These are phyloP conservation scores for Diaperis boleti DNA, from an alignment of 2,888 invertebrate genomes.

Conservation along the genomic window DNA sequence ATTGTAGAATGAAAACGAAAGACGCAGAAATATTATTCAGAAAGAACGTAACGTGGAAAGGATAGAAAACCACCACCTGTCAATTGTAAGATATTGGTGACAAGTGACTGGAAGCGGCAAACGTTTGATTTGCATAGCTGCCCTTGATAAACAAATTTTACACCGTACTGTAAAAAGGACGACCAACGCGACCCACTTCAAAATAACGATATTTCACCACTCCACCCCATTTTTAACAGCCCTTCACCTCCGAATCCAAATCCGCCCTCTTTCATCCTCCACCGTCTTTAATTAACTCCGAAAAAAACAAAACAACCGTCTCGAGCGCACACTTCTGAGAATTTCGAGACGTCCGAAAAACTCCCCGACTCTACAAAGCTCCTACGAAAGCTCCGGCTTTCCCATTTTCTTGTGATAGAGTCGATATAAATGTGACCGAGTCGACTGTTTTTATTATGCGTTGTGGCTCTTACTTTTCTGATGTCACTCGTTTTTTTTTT, in stretches of 20 bases:
- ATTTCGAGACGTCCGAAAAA: slow-evolving; percentile 14
- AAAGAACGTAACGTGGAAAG: too few relatives aligned
- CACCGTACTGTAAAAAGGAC: too few relatives aligned
- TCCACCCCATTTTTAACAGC: neutral
- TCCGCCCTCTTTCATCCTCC: neutral
- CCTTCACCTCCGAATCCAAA: neutral
- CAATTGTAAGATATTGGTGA: too few relatives aligned
- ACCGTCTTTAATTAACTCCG: slow-evolving; percentile 6
- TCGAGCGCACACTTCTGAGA: slow-evolving; percentile 9
- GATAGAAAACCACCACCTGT: too few relatives aligned
- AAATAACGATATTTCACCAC: neutral
- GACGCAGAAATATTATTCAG: too few relatives aligned
- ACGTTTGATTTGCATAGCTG: too few relatives aligned
- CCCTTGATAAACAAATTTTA: too few relatives aligned
- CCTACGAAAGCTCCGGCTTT: slow-evolving; percentile 21
- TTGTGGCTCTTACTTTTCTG: slow-evolving; percentile 8
- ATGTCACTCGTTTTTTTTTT: neutral
- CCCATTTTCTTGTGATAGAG: slow-evolving; percentile 13
- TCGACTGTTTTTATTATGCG: slow-evolving; percentile 25
- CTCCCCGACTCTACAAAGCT: slow-evolving; percentile 16
- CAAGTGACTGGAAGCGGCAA: too few relatives aligned
- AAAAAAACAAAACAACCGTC: slow-evolving; percentile 4
- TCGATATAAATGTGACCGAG: slow-evolving; percentile 25
- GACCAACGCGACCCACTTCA: neutral
- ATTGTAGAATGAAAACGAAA: too few relatives aligned